Evolutionary conservation across 2,113 vertebrate species (phyloP).

Genomic region (Myodes glareolus): DNA sequence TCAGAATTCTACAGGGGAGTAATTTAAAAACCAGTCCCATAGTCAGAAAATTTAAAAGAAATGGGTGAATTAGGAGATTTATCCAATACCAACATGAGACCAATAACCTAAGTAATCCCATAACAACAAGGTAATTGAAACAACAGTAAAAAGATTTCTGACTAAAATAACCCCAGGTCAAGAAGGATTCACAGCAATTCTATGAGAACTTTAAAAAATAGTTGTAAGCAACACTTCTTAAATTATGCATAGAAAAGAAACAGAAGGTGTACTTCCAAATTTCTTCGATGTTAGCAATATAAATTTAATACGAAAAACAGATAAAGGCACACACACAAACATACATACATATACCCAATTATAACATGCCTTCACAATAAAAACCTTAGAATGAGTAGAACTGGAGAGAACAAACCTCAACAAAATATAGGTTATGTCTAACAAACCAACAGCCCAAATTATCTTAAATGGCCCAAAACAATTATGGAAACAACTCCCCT

Average conservation of each 20-base stretch:
- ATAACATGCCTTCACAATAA: neutral
- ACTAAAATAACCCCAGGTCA: neutral
- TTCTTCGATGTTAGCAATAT: neutral
- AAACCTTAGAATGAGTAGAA: neutral
- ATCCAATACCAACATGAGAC: neutral
- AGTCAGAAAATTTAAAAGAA: neutral
- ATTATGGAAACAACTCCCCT: neutral
- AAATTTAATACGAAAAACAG: neutral
- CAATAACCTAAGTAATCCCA: neutral
- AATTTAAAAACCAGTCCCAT: neutral
- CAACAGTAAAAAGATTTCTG: neutral
- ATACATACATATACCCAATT: neutral
- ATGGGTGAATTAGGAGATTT: neutral
- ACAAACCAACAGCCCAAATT: neutral
- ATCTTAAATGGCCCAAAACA: neutral
- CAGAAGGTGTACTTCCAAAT: neutral
- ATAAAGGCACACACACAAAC: neutral
- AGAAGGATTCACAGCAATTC: neutral
- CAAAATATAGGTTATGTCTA: neutral
- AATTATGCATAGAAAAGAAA: neutral
- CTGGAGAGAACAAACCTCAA: neutral
- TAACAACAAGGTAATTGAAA: neutral
- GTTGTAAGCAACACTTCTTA: neutral
- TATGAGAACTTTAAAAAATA: neutral
- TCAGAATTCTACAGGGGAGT: too few relatives aligned